Conservation (phyloP, 2,113 vertebrate genomes). For the Periophthalmus modestus region DNA sequence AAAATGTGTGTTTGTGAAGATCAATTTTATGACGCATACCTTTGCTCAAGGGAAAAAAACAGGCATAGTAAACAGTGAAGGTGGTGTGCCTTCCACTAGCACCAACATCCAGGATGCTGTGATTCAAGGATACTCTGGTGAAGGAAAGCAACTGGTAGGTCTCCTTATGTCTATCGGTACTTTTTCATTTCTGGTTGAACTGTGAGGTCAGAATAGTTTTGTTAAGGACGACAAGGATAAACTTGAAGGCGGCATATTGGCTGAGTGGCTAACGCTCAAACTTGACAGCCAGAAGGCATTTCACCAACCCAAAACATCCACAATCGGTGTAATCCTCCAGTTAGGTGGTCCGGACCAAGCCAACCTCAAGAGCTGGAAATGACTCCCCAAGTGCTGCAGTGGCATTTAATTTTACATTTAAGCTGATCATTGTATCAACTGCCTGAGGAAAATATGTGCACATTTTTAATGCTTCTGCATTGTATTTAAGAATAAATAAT, state of each 20-base stretch:
- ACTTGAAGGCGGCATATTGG: not conserved
- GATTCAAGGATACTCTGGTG: constrained; percentile 50
- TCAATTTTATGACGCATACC: constrained; percentile 87
- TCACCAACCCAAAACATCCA: too few species aligned
- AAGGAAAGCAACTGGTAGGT: constrained; percentile 68
- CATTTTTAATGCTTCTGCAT: too few species aligned
- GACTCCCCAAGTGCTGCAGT: too few species aligned
- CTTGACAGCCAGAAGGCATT: too few species aligned
- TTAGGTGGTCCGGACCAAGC: too few species aligned
- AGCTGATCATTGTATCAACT: too few species aligned
- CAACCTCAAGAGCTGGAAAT: too few species aligned
- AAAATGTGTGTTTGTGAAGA: constrained; percentile 85
- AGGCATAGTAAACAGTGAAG: not conserved
- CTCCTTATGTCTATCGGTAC: constrained; percentile 10
- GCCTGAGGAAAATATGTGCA: too few species aligned
- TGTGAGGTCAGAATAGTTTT: constrained; percentile 14
- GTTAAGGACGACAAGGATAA: not conserved
- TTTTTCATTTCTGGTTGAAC: not conserved
- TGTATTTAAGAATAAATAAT: too few species aligned
- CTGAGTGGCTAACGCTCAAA: too few species aligned
- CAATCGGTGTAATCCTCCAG: too few species aligned
- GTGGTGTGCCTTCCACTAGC: constrained; percentile 32
- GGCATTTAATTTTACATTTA: too few species aligned
- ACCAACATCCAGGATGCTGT: constrained; percentile 74
- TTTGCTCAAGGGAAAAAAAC: constrained; percentile 74